Evolutionary conservation across 2,797 vertebrate genomes (phyloP).

Genomic region (Tragopan temminckii): DNA sequence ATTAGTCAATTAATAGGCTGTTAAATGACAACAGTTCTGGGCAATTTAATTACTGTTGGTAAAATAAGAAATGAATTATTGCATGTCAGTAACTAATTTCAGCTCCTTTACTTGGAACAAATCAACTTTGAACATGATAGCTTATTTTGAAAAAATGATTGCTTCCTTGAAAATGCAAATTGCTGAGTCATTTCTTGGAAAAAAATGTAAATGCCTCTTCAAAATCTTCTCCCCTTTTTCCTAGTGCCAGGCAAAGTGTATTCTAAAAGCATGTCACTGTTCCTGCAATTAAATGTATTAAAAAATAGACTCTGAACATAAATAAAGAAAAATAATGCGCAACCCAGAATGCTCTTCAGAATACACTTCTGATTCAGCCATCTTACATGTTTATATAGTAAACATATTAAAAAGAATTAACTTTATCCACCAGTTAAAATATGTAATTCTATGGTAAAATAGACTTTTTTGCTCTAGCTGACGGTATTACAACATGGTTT

Average conservation of each 20-base stretch:
- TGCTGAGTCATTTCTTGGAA: background rate
- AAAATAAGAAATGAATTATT: constrained; percentile 87
- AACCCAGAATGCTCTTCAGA: background rate
- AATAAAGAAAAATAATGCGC: background rate
- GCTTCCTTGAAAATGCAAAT: constrained; percentile 43
- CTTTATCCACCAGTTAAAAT: background rate
- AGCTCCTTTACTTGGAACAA: constrained; percentile 77
- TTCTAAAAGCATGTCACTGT: background rate
- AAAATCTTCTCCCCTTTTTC: background rate
- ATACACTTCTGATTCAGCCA: background rate
- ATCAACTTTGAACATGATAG: constrained; percentile 76
- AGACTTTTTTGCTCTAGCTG: background rate
- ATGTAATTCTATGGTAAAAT: background rate
- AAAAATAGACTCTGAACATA: background rate
- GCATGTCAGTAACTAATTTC: constrained; percentile 81
- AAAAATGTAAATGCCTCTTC: background rate
- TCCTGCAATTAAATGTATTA: background rate
- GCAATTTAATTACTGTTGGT: constrained; percentile 93
- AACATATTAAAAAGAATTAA: background rate
- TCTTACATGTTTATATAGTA: background rate
- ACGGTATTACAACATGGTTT: background rate
- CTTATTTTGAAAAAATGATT: constrained; percentile 46
- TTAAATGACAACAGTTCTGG: constrained; percentile 95
- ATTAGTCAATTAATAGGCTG: constrained; percentile 99
- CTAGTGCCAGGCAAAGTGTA: background rate